Evolutionary conservation across 2,113 vertebrate genomes (phyloP).

Genomic region (Varanus komodoensis): DNA sequence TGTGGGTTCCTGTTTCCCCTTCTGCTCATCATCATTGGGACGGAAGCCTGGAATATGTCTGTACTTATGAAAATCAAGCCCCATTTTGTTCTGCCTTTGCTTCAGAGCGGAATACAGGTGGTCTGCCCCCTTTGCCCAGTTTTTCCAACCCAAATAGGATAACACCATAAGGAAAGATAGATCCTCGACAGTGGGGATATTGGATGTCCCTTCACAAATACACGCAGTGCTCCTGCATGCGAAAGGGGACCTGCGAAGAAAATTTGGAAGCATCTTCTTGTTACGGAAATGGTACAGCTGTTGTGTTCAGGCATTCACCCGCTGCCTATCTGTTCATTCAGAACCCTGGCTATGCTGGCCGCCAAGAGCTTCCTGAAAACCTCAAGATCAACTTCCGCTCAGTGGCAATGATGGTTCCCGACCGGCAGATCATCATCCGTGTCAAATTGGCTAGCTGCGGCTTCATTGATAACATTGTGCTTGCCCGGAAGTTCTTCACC

Average conservation of each 20-base stretch:
- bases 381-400: conserved; percentile 97
- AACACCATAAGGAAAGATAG: background rate
- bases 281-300: background rate
- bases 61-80: background rate
- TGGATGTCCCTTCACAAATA: background rate
- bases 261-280: background rate
- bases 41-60: background rate
- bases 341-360: conserved; percentile 97
- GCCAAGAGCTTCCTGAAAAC: conserved; percentile 97
- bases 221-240: background rate
- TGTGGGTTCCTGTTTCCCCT: too few relatives aligned
- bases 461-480: conserved; percentile 89
- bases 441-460: conserved; percentile 97
- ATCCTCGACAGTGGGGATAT: background rate
- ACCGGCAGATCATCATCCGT: conserved; percentile 96
- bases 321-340: conserved; percentile 61
- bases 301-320: background rate
- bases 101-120: background rate
- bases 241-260: background rate
- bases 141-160: background rate
- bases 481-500: conserved; percentile 95
- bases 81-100: background rate
- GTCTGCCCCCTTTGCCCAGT: background rate
- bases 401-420: conserved; percentile 98
- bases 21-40: too few relatives aligned